A percentile compares a stretch with the other conserved stretches of the same genome.
These are phyloP conservation scores for Pinctada fucata DNA, from an alignment of 2,888 invertebrate species.

Conservation along the genomic window DNA sequence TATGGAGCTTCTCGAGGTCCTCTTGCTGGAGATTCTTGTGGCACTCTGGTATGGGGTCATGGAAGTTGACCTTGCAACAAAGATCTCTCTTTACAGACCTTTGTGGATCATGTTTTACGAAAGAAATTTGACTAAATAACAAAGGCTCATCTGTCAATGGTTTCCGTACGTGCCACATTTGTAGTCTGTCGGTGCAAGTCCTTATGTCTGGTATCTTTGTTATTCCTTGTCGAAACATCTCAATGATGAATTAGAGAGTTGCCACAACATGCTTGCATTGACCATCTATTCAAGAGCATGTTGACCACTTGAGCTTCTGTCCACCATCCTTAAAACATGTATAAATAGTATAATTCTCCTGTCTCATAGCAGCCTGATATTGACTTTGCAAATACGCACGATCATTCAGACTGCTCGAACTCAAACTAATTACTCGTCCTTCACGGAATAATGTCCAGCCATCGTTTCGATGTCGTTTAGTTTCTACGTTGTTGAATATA, in stretches of 20 bases:
- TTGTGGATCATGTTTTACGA: constrained; percentile 12
- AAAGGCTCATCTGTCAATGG: constrained; percentile 34
- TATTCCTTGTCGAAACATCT: constrained; percentile 25
- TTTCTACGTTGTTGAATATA: constrained; percentile 19
- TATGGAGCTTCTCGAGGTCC: background rate
- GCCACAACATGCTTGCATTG: constrained; percentile 36
- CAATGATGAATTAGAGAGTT: constrained; percentile 28
- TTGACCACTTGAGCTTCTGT: constrained; percentile 29
- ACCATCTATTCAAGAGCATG: constrained; percentile 37
- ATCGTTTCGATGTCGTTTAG: constrained; percentile 34
- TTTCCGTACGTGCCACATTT: constrained; percentile 37
- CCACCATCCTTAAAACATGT: constrained; percentile 35
- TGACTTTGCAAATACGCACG: background rate
- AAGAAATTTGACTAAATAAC: constrained; percentile 22
- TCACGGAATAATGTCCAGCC: constrained; percentile 31
- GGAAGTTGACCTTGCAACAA: background rate
- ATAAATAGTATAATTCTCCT: constrained; percentile 17
- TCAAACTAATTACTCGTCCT: constrained; percentile 24
- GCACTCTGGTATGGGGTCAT: background rate
- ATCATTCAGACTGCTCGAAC: background rate
- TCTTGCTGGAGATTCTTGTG: background rate
- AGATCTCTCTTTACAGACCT: constrained; percentile 5
- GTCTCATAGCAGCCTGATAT: constrained; percentile 18
- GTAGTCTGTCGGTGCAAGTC: constrained; percentile 36
- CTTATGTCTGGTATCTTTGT: constrained; percentile 29